A percentile compares a stretch with the other conserved stretches of the same genome.
Conservation (phyloP, 2,888 invertebrate species). For the Cordilura impudica region DNA sequence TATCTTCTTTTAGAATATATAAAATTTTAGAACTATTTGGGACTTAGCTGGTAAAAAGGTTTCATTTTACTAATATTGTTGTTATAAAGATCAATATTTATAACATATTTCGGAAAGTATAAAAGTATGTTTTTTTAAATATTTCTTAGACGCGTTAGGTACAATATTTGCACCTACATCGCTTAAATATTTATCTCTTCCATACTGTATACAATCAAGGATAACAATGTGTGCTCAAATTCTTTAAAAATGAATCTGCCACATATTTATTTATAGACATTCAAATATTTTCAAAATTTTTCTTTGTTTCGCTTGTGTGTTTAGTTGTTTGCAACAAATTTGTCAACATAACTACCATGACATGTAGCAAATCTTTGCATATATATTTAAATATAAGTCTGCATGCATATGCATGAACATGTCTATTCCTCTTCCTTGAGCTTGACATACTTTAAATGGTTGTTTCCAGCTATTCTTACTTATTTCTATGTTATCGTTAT, state of each 20-base stretch:
- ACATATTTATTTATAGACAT: slow-evolving; percentile 33
- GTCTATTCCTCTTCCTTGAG: slow-evolving; percentile 18
- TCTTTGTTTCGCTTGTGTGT: neutral
- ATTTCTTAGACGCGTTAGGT: no score
- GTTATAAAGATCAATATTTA: no score
- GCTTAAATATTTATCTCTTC: no score
- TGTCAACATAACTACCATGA: slow-evolving; percentile 55
- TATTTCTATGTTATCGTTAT: slow-evolving; percentile 24
- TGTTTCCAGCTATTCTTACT: neutral
- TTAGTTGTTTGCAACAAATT: slow-evolving; percentile 58
- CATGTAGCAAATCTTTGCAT: slow-evolving; percentile 40
- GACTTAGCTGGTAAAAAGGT: no score
- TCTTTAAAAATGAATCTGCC: slow-evolving; percentile 22
- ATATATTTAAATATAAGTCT: neutral
- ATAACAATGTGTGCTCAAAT: slow-evolving; percentile 2
- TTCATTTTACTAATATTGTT: no score
- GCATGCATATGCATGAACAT: slow-evolving; percentile 13
- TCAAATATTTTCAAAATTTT: slow-evolving; percentile 19
- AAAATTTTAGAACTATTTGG: no score
- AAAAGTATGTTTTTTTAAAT: no score
- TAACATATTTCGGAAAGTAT: no score
- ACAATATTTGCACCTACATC: no score
- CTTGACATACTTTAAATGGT: slow-evolving; percentile 36
- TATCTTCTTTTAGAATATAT: no score
- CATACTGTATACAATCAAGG: neutral